Base-by-base conservation (phyloP, 92 coral and sea anemone species). In the Palythoa grandis region DNA sequence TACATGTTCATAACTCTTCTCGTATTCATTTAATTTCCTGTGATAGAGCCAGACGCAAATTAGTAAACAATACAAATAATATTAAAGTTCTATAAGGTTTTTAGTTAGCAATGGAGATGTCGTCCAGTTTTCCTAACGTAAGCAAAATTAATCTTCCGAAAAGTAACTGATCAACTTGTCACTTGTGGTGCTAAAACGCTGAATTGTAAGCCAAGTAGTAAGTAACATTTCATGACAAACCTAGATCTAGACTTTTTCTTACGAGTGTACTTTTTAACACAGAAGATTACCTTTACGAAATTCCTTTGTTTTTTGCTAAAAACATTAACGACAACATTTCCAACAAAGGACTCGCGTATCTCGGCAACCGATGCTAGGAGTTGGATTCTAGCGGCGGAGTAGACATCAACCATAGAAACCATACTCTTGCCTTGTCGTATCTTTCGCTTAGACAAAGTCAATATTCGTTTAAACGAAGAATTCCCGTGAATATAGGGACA, bases 391-490 rank as follows among this genome's bases (percentile, higher is more conserved):
- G 52, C 85, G 50, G 74, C 40, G 75, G 47, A 80, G 85, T 66
- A 69, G 73, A 80, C 58, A 22, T 80, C 60, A 29, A 7, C 85
- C 85, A 80, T 80, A 69, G 85, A 80, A 80, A 80, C 85, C 17
- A 24, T n/a, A 47, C 22, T 43, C 54, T 54, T 40, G 19, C 74
- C 66, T 80, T 65, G 73, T 67, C 74, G 16, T 40, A 66, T 40
- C 85, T 48, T 80, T 78, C 43, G 57, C 74, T 80, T 13, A 80
- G 74, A 25, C 91, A 77, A 92, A 93, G 93, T 91, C 93, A 92
- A 88, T 88, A 91, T 91, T 91, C 91, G 79, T 84, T 88, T 91
- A 86, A 82, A 76, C 85, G 87, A 88, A 83, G 83, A 92, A 88
- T 90, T 90, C 83, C 87, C 91, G 70, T 87, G 89, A 78, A 88